These are phyloP conservation scores for Notechis scutatus DNA, from an alignment of 2,113 vertebrate species.

Conservation along the genomic window DNA sequence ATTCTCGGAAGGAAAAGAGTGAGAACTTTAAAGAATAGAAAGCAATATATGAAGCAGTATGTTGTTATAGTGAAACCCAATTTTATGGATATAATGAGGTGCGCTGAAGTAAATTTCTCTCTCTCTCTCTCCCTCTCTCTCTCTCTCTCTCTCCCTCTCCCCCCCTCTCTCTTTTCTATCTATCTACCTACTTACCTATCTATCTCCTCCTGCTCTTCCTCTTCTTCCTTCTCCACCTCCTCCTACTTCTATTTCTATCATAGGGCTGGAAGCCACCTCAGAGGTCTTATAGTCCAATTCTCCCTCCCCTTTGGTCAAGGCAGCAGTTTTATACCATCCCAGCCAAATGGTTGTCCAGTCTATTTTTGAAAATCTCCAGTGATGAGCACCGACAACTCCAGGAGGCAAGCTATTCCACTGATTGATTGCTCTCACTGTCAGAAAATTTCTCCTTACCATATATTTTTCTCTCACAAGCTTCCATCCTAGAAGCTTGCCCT, in stretches of 20 bases:
- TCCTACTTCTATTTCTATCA: not conserved
- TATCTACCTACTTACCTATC: too few species aligned
- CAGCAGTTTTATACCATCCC: not conserved
- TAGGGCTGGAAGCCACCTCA: not conserved
- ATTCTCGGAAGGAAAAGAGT: not conserved
- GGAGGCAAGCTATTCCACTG: not conserved
- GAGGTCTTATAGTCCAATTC: not conserved
- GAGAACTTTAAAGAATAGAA: not conserved
- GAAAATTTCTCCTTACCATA: not conserved
- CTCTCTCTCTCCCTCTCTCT: too few species aligned
- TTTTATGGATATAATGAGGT: not conserved
- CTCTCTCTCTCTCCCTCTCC: too few species aligned
- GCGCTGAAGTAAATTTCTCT: not conserved
- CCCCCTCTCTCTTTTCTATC: too few species aligned
- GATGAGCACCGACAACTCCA: not conserved
- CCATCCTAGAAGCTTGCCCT: not conserved
- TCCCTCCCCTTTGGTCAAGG: not conserved
- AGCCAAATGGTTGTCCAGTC: not conserved
- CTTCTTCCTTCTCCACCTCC: not conserved
- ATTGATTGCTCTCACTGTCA: not conserved
- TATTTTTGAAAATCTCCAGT: not conserved
- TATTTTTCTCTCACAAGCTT: not conserved
- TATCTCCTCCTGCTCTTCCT: too few species aligned
- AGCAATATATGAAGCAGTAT: not conserved
- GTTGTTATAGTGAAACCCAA: not conserved